These are phyloP conservation scores for Podabrus alpinus DNA, from an alignment of 2,888 invertebrate species.

Conservation along the genomic window DNA sequence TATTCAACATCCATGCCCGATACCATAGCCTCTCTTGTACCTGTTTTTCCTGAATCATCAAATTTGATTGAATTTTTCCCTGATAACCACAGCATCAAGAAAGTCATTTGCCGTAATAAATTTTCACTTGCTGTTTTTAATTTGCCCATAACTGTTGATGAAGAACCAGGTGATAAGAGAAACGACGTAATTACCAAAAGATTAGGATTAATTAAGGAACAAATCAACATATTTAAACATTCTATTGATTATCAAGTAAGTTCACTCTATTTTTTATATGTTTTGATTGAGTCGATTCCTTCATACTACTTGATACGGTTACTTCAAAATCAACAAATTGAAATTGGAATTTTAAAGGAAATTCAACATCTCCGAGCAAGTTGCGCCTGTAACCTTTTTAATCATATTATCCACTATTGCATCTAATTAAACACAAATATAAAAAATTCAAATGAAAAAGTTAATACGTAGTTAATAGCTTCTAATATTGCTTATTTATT, in stretches of 20 bases:
- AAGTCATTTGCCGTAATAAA: not conserved
- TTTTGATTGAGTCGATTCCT: too few species aligned
- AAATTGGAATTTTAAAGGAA: too few species aligned
- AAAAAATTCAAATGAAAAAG: too few species aligned
- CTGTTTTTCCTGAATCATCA: constrained; percentile 1
- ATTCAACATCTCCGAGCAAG: too few species aligned
- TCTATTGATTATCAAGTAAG: constrained; percentile 11
- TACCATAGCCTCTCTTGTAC: constrained; percentile 3
- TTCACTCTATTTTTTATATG: not conserved
- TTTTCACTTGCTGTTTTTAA: constrained; percentile 5
- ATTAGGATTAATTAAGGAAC: not conserved
- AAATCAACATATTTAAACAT: not conserved
- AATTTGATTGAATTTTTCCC: not conserved
- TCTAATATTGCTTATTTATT: too few species aligned
- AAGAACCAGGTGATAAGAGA: not conserved
- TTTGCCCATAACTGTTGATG: not conserved
- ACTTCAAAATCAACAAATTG: too few species aligned
- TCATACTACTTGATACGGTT: too few species aligned
- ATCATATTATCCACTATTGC: too few species aligned
- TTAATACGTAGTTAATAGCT: too few species aligned
- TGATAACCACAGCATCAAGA: not conserved
- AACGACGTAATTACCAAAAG: not conserved
- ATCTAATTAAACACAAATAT: too few species aligned
- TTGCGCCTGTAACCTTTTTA: too few species aligned
- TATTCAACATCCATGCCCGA: not conserved